Base-by-base conservation (phyloP, 2,113 vertebrate species). In the Cisticola juncidis region DNA sequence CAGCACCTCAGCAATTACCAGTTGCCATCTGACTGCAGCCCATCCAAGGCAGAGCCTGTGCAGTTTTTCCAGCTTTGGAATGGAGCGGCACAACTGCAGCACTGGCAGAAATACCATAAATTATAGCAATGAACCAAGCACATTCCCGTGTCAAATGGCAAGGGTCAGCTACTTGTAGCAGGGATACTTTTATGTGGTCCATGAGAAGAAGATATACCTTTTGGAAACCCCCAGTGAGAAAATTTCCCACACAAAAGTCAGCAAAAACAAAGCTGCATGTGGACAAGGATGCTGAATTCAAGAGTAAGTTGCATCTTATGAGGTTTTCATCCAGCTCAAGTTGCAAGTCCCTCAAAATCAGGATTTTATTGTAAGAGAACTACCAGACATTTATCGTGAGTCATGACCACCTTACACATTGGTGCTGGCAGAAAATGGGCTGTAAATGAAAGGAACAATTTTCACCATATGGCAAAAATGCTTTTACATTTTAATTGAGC, bases 281-380 rank as follows among this genome's bases (percentile, higher is more conserved):
- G 53, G 28, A 53, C 28, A 60, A 56, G 36, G 38, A 31, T 4
- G 17, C 31, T 72, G 44, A 76, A 48, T 80, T 90, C 24, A 48
- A 60, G 51, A 62, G 8, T 36, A 48, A 54, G 31, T 81, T 48
- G 3, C 13, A 36, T 35, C 23, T 56, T 23, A 2, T 1, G 42
- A 54, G 23, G 28, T 54, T 42, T 86, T 88, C 70, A 60, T 70
- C 48, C 56, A 66, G 47, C 80, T 86, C 5, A 13, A 51, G 31
- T 26, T 79, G 36, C 29, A 93, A 95, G 51, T 91, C 29, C 76
- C 54, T 95, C 69, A 54, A 83, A 89, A 85, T 65, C 70, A 65
- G 58, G 50, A 78, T 95, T 95, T 92, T 77, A 78, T 70, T 68
- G 20, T 29, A 50, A n/a, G 53, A 77, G 66, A 90, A 5, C 42